Base-by-base conservation (phyloP, 2,113 vertebrate species). In the Polypterus senegalus region DNA sequence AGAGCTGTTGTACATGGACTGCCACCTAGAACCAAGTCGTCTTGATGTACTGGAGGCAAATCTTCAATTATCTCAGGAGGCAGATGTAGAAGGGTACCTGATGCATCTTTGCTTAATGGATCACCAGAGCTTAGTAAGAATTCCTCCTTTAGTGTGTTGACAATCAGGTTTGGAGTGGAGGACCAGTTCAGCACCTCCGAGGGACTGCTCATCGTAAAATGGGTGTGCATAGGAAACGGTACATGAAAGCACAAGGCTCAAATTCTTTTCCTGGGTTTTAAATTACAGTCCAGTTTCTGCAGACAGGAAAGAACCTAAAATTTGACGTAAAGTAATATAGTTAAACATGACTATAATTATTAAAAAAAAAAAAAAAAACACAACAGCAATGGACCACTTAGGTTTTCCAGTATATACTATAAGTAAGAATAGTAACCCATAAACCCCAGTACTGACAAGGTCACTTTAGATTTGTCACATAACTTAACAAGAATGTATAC, bases 151-250 rank as follows among this genome's bases (percentile, higher is more conserved):
- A 89, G 82, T 64, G 89, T 81, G 67, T 86, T 90, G 74, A 89
- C 77, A 3, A 90, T 69, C 7, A 89, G 77, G 65, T 67, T 85
- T 48, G 91, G 89, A 68, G 92, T 76, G 11, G 62, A 83, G 69
- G 91, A 89, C 91, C 90, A 91, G 62, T 86, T 88, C 74, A 92
- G 89, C 82, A 76, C 91, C 84, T 98, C 94, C 64, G 92, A 93
- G 74, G 92, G 91, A 79, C 81, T 89, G 76, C 92, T 91, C 94
- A 98, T 97, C 71, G 87, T 92, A 90, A 88, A 68, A 77, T 93
- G 87, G 66, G 88, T 81, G 88, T 91, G 91, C 81, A 88, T 88
- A 70, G 72, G 85, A 77, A 64, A 73, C 67, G 69, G 62, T 64
- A 52, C 66, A 44, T 11, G 58, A 61, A 11, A 63, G 59, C 65